Evolutionary conservation across 2,888 invertebrate genomes (phyloP), one percentile per base, ranked within the genome.

Genomic region (Oscheius sp.): DNA sequence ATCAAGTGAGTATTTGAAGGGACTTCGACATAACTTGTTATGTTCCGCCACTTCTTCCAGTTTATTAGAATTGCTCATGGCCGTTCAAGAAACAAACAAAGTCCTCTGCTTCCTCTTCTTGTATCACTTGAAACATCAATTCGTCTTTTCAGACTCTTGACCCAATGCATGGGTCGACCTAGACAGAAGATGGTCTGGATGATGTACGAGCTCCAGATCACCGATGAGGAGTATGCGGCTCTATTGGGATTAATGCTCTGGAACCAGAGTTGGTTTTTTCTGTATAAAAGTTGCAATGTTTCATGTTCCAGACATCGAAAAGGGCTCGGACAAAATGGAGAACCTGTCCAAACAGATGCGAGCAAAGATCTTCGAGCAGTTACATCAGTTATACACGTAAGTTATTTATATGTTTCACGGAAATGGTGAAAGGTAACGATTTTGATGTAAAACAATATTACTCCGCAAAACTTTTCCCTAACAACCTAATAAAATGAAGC

Each of bases 141-240:
- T 63, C 29, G 1, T 62, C 29, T 47, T 60, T 62, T 29, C 53
- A 73, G 73, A 35, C 62, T 73, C 10, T 21, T 73, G n/a, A 51
- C 51, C 62, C 62, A 63, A 35, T 73, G 63, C 11, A 57, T 73
- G 63, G 65, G 59, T n/a, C 37, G 74, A 55, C 74, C 74, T 3
- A 57, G 68, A 9, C 58, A 59, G 35, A 74, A 68, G 33, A 68
- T 66, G 68, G 59, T 74, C n/a, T 53, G 42, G 47, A 58, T 59
- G 53, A 66, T 74, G 74, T 58, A 66, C 33, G 68, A 68, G 47
- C 42, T 74, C 53, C 51, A 60, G 10, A 42, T 74, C 33, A 60
- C 60, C 7, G 79, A 79, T 1, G 70, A 75, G 35, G 79, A 79
- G 57, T 76, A 71, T 50, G 79, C 76, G 1, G 79, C 79, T 10